Conservation (phyloP, 92 coral and sea anemone species). For the Phenganax subtilis region DNA sequence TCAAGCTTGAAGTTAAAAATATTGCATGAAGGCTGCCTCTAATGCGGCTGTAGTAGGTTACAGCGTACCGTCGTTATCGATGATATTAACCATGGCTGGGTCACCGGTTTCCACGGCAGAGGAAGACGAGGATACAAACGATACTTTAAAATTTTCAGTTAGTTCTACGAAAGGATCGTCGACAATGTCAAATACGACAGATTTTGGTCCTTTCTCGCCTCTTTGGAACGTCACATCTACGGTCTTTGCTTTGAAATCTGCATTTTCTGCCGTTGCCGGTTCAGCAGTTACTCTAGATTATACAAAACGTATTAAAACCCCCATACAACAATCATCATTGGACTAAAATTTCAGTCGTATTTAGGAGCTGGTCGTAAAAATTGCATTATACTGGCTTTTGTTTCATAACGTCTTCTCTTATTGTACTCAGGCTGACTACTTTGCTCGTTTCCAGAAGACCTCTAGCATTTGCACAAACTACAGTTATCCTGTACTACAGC, state of each 20-base stretch:
- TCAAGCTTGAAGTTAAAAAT: too few relatives aligned
- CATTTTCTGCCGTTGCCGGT: constrained; percentile 10
- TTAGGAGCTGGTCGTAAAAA: too few relatives aligned
- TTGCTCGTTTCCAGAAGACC: too few relatives aligned
- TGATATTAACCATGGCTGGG: constrained; percentile 14
- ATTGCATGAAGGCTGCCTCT: too few relatives aligned
- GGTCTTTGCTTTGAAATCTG: constrained; percentile 16
- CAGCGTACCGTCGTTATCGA: constrained; percentile 27
- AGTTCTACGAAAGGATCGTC: constrained; percentile 26
- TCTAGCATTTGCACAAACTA: too few relatives aligned
- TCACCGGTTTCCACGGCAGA: background rate
- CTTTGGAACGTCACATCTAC: constrained; percentile 12
- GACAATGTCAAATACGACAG: constrained; percentile 5
- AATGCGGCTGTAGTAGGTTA: too few relatives aligned
- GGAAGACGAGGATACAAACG: constrained; percentile 7
- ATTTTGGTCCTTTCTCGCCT: constrained; percentile 25
- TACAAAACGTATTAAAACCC: background rate
- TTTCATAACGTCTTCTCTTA: background rate
- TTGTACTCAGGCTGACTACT: background rate
- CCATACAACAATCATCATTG: too few relatives aligned
- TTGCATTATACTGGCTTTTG: too few relatives aligned
- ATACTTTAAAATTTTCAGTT: constrained; percentile 6
- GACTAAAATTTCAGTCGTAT: too few relatives aligned
- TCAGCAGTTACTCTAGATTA: background rate
- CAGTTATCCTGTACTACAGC: background rate